Base-by-base conservation (phyloP, 1,140 invertebrate species). In the Macrobrachium rosenbergii region DNA sequence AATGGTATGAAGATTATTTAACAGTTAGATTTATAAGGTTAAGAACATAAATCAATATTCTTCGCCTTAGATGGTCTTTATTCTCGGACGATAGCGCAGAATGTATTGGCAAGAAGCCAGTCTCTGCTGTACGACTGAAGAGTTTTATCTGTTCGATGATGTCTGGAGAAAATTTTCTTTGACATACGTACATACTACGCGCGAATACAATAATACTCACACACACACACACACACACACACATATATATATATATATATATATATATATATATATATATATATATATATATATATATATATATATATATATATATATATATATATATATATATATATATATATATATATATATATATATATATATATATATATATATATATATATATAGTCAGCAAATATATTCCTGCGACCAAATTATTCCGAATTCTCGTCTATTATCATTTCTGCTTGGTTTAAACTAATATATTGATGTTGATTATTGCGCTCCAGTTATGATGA, bases 291-390 rank as follows among this genome's bases (percentile, higher is more conserved):
- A n/a, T n/a, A n/a, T n/a, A n/a, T n/a, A n/a, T n/a, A n/a, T n/a
- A n/a, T n/a, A n/a, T n/a, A n/a, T 76, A 76, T 77, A 52, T 77
- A 52, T 52, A 52, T 77, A 52, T 77, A 52, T 77, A 52, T 77
- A 52, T 77, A 52, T 52, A 16, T 77, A n/a, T 58, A 19, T 52
- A n/a, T 52, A n/a, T 77, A n/a, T 77, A n/a, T 77, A 52, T 58
- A 52, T 52, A 52, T n/a, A 52, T n/a, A 77, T 52, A 52, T 77
- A n/a, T 58, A 12, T 77, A 77, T 52, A 52, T 77, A 77, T 8
- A 58, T 77, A 77, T 77, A 52, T 77, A 77, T n/a, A 76, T 76
- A 23, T 76, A 76, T 76, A 76, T 37, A 76, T 76, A 76, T 76
- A 23, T 28, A 37, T 76, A 76, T 76, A n/a, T n/a, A n/a, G n/a